These are phyloP conservation scores for Lipophrys pholis DNA, from an alignment of 2,113 vertebrate genomes.

Conservation along the genomic window DNA sequence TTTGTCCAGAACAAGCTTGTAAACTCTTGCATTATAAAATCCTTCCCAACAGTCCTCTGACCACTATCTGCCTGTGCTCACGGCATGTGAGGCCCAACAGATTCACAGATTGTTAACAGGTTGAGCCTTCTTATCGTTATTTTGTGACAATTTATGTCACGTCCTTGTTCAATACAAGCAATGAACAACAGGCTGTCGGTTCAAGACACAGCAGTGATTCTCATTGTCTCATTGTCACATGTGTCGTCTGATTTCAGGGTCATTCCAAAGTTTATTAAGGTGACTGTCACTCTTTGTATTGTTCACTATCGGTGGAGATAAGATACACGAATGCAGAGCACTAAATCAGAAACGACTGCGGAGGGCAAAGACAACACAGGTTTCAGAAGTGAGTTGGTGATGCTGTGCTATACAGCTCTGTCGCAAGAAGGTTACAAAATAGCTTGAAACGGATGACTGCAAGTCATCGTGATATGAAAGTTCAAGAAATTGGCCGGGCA, in stretches of 20 bases:
- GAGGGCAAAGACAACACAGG: background rate
- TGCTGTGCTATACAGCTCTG: conserved; percentile 1
- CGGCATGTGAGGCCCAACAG: conserved; percentile 6
- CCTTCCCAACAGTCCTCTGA: conserved; percentile 29
- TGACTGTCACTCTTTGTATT: background rate
- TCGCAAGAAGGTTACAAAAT: conserved; percentile 25
- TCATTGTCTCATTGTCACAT: conserved; percentile 4
- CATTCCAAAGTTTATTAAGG: conserved; percentile 16
- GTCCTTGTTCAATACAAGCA: conserved; percentile 18
- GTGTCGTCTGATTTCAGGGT: conserved; percentile 29
- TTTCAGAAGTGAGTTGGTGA: background rate
- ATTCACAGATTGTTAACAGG: conserved; percentile 15
- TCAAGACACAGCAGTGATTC: conserved; percentile 25
- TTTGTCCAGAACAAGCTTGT: background rate
- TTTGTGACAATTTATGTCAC: conserved; percentile 13
- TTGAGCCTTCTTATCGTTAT: conserved; percentile 13
- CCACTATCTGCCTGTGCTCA: background rate
- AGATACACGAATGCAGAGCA: background rate
- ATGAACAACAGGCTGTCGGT: background rate
- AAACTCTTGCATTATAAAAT: conserved; percentile 27
- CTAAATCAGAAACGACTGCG: too few species aligned
- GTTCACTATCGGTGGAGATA: conserved; percentile 9
- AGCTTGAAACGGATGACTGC: conserved; percentile 2
- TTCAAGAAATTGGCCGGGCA: conserved; percentile 13
- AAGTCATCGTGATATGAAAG: conserved; percentile 2